Percentiles rank a stretch among this genome's conserved stretches.
phyloP scores from a whole-genome alignment of 2,888 invertebrate genomes.

The Lasioglossum marginatum region DNA sequence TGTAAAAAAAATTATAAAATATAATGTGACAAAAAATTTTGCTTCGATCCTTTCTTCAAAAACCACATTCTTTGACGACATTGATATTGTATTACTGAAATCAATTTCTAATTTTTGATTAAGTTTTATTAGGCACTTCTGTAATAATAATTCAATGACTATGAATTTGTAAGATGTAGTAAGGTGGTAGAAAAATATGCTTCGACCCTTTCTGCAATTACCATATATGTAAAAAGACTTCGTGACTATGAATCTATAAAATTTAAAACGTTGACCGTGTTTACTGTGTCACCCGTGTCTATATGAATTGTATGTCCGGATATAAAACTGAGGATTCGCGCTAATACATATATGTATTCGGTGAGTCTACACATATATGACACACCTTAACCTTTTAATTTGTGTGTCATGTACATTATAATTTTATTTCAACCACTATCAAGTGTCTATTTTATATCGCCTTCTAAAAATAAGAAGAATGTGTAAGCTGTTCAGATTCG shows the following conservation, averaged over 20 bases:
- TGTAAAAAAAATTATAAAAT: not conserved
- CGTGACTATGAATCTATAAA: not conserved
- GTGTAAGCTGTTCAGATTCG: not conserved
- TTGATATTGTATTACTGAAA: not conserved
- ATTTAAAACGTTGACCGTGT: not conserved
- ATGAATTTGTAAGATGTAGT: not conserved
- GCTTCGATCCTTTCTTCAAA: not conserved
- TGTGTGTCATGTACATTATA: not conserved
- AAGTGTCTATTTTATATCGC: not conserved
- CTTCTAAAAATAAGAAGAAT: not conserved
- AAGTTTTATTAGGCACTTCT: not conserved
- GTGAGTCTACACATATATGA: not conserved
- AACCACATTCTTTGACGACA: not conserved
- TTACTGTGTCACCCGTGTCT: not conserved
- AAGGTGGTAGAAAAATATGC: not conserved
- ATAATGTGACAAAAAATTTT: not conserved
- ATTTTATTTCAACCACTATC: not conserved
- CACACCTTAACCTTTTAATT: not conserved
- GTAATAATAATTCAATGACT: not conserved
- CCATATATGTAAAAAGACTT: not conserved
- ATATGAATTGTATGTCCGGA: not conserved
- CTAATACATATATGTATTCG: not conserved
- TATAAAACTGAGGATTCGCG: not conserved
- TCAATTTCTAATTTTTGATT: not conserved
- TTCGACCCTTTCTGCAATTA: not conserved